A percentile compares a stretch with the other conserved stretches of the same genome.
Conservation (phyloP, 2,113 vertebrate species). For the Poecilia latipinna region DNA sequence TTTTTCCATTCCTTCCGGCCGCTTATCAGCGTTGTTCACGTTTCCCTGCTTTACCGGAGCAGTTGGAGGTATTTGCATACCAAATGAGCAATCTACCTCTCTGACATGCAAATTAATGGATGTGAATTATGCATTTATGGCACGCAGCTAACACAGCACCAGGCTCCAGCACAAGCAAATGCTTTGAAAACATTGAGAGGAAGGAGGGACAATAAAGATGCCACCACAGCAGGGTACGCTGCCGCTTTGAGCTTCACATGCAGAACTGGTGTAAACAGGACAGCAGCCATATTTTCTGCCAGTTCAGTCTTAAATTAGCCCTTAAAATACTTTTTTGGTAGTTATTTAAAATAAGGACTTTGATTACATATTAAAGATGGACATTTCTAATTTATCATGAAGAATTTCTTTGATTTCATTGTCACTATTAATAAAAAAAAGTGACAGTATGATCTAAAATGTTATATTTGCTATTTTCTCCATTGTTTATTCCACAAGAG, state of each 20-base stretch:
- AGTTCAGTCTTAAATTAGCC: background rate
- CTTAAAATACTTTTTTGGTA: background rate
- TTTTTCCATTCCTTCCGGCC: constrained; percentile 21
- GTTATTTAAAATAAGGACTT: background rate
- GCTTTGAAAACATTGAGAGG: constrained; percentile 3
- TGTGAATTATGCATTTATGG: constrained; percentile 76
- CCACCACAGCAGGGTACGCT: background rate
- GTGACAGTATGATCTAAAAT: too few relatives aligned
- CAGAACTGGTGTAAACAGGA: background rate
- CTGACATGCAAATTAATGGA: constrained; percentile 79
- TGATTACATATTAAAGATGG: background rate
- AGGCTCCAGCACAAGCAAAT: constrained; percentile 29
- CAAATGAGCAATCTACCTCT: constrained; percentile 76
- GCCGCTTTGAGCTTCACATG: constrained; percentile 21
- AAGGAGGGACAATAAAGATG: constrained; percentile 13
- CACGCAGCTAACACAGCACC: constrained; percentile 55
- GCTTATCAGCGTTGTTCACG: constrained; percentile 70
- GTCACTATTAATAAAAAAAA: too few relatives aligned
- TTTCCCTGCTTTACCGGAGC: constrained; percentile 59
- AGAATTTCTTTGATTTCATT: too few relatives aligned
- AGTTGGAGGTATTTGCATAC: constrained; percentile 79
- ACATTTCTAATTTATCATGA: too few relatives aligned
- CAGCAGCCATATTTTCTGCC: background rate
- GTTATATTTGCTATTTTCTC: too few relatives aligned
- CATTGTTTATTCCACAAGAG: too few relatives aligned